Evolutionary conservation across 2,888 invertebrate species (phyloP).

Genomic region (Chydorus sphaericus): DNA sequence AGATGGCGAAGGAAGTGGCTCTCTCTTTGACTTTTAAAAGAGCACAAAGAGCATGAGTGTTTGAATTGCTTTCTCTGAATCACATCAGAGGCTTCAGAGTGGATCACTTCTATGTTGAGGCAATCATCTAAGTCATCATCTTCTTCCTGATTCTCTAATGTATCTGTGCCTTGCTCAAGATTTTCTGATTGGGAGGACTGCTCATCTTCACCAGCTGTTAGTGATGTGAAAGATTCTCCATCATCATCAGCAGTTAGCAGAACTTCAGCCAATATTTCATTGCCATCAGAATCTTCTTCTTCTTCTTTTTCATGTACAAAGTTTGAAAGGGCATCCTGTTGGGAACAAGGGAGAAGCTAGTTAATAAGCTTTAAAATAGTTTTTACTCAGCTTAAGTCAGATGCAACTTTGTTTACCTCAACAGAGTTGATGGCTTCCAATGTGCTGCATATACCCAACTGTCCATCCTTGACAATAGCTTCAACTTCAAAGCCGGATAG

Average conservation of each 20-base stretch:
- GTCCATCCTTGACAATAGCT: background rate
- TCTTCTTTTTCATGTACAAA: background rate
- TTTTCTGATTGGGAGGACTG: too few species aligned
- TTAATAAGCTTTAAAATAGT: too few species aligned
- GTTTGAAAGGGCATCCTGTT: background rate
- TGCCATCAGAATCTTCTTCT: too few species aligned
- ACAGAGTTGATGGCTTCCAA: background rate
- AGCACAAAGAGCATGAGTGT: slow-evolving; percentile 31
- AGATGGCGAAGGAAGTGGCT: slow-evolving; percentile 30
- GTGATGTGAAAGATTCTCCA: too few species aligned
- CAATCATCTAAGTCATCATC: background rate
- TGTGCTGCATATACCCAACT: slow-evolving; percentile 17
- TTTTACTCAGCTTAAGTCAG: too few species aligned
- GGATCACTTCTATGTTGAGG: background rate
- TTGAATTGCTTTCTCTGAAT: slow-evolving; percentile 23
- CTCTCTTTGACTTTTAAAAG: slow-evolving; percentile 32
- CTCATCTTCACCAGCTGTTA: too few species aligned
- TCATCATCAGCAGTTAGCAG: background rate
- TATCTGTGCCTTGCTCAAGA: background rate
- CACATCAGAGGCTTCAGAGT: background rate
- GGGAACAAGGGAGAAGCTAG: too few species aligned
- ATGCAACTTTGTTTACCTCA: too few species aligned
- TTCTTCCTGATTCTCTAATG: background rate
- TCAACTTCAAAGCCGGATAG: background rate
- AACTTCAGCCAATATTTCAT: too few species aligned